phyloP scores from a whole-genome alignment of 2,888 invertebrate genomes.

The Saturnia pavonia region DNA sequence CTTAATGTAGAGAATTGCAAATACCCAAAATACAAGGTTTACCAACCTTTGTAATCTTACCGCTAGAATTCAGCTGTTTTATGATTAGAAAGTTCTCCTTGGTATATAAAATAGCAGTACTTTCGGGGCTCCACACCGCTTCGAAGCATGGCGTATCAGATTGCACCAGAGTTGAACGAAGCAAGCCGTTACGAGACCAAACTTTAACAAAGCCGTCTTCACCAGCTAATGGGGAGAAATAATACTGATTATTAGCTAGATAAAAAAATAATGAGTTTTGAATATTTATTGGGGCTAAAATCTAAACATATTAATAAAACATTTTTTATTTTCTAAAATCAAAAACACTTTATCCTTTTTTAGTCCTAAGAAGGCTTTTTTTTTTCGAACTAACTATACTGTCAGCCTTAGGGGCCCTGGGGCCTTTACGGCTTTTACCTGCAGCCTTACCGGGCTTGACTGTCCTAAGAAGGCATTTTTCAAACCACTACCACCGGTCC shows the following conservation, averaged over 20 bases:
- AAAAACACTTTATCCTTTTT: too few relatives aligned
- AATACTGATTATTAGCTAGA: neutral
- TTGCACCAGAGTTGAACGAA: constrained; percentile 93
- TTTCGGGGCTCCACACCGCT: constrained; percentile 91
- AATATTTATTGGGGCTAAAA: too few relatives aligned
- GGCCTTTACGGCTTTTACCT: too few relatives aligned
- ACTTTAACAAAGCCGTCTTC: constrained; percentile 98
- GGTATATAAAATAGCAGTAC: constrained; percentile 85
- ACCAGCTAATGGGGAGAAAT: constrained; percentile 84
- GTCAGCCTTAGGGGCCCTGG: too few relatives aligned
- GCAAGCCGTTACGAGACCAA: constrained; percentile 97
- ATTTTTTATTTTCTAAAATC: too few relatives aligned
- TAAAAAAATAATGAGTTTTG: neutral
- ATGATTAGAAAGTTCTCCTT: constrained; percentile 85
- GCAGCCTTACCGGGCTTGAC: too few relatives aligned
- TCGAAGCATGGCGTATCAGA: constrained; percentile 91
- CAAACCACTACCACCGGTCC: too few relatives aligned
- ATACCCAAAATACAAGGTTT: neutral
- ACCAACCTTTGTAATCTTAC: constrained; percentile 85
- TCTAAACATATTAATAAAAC: too few relatives aligned
- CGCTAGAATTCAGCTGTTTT: constrained; percentile 88
- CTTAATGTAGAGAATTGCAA: too few relatives aligned
- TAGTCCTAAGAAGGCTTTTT: too few relatives aligned
- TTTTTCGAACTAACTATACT: too few relatives aligned
- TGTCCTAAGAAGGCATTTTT: too few relatives aligned